phyloP scores from a whole-genome alignment of 2,113 vertebrate species.

The Pterocles orientalis region DNA sequence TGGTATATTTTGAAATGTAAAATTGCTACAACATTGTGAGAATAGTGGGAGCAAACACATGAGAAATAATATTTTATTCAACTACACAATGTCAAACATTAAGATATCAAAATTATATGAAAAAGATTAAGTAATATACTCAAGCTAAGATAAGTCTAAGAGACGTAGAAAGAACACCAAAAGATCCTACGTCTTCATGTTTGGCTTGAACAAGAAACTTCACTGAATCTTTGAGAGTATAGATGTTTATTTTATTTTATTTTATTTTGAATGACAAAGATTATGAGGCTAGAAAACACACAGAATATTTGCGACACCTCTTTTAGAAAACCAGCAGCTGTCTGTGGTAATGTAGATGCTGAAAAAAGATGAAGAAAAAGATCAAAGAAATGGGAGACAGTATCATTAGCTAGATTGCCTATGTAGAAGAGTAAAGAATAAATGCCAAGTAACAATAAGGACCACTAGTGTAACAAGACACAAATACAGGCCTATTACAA shows the following conservation, averaged over 20 bases:
- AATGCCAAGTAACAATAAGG: neutral
- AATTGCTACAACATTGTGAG: constrained; percentile 3
- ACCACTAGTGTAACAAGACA: neutral
- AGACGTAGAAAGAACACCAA: neutral
- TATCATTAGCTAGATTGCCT: neutral
- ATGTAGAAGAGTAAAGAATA: neutral
- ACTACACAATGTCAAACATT: neutral
- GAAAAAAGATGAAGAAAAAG: neutral
- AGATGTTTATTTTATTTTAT: neutral
- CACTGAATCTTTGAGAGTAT: neutral
- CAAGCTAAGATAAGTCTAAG: neutral
- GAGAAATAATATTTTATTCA: neutral
- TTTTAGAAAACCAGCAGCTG: neutral
- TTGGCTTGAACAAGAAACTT: neutral
- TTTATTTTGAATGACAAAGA: neutral
- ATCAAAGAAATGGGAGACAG: neutral
- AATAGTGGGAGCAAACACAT: neutral
- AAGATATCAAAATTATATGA: neutral
- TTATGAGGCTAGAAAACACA: neutral
- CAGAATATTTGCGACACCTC: neutral
- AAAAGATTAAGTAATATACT: neutral
- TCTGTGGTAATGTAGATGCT: neutral
- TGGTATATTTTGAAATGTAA: constrained; percentile 24
- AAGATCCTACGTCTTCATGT: neutral
- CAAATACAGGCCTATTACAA: neutral